phyloP scores from a whole-genome alignment of 1,140 invertebrate genomes.

The Drosophila athabasca region DNA sequence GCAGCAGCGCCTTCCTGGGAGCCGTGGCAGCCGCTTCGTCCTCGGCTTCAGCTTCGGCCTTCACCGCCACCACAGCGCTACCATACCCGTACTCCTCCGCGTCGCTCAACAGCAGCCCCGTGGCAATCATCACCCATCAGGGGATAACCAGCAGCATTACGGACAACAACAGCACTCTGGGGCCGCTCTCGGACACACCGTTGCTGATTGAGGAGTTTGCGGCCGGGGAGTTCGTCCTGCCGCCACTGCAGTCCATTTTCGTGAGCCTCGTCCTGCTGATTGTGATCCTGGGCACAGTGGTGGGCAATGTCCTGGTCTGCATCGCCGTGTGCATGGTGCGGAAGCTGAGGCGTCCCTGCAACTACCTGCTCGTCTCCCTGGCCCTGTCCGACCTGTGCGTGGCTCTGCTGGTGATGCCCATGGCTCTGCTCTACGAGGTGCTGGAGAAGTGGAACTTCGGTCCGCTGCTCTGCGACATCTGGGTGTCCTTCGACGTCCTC shows the following conservation, averaged over 20 bases:
- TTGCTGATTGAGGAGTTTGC: constrained; percentile 56
- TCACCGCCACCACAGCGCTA: background rate
- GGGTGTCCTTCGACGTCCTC: constrained; percentile 93
- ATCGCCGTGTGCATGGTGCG: constrained; percentile 94
- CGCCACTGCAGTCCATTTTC: constrained; percentile 86
- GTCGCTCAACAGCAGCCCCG: constrained; percentile 59
- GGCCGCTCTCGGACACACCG: constrained; percentile 56
- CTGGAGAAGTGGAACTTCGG: constrained; percentile 94
- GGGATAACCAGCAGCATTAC: constrained; percentile 55
- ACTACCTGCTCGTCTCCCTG: constrained; percentile 95
- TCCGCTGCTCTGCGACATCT: constrained; percentile 92
- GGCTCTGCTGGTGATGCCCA: constrained; percentile 93
- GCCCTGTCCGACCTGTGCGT: constrained; percentile 95
- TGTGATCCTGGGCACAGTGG: constrained; percentile 91
- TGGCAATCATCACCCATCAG: constrained; percentile 53
- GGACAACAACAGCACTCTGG: constrained; percentile 54
- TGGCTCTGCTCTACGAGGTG: constrained; percentile 92
- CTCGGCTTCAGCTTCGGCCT: constrained; percentile 7
- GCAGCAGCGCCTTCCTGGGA: constrained; percentile 68
- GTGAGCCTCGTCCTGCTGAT: constrained; percentile 89
- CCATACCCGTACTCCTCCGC: no score
- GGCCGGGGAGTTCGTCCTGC: constrained; percentile 77
- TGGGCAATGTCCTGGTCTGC: constrained; percentile 95
- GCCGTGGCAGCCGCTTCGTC: constrained; percentile 55
- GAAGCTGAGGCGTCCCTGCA: constrained; percentile 92